Evolutionary conservation across 92 coral and sea anemone genomes (phyloP).

Genomic region (Siderastrea siderea): DNA sequence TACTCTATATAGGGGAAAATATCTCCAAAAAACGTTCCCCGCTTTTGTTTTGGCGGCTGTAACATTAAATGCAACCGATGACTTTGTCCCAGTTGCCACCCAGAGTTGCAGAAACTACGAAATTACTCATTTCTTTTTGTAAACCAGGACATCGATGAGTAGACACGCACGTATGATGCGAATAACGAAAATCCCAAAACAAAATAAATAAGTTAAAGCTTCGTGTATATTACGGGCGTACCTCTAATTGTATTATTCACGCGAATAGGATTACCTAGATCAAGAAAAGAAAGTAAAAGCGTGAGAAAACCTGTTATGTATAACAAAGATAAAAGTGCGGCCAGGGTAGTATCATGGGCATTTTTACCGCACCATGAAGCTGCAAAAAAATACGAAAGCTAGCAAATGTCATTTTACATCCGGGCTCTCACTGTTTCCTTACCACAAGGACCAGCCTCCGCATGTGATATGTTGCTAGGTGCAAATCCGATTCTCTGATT

Average conservation of each 20-base stretch:
- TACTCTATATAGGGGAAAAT: too few relatives aligned
- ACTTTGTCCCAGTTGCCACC: too few relatives aligned
- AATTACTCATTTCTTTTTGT: too few relatives aligned
- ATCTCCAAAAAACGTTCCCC: too few relatives aligned
- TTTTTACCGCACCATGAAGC: too few relatives aligned
- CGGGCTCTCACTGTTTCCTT: slow-evolving; percentile 7
- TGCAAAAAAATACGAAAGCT: too few relatives aligned
- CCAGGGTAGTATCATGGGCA: not conserved
- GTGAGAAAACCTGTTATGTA: not conserved
- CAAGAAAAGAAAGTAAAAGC: not conserved
- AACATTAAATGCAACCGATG: too few relatives aligned
- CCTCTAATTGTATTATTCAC: slow-evolving; percentile 89
- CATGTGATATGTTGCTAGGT: slow-evolving; percentile 90
- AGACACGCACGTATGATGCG: not conserved
- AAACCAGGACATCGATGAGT: not conserved
- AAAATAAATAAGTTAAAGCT: not conserved
- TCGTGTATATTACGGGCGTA: not conserved
- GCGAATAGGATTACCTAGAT: slow-evolving; percentile 85
- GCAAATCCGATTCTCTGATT: slow-evolving; percentile 95
- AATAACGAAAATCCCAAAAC: not conserved
- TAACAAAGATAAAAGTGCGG: not conserved
- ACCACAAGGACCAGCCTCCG: slow-evolving; percentile 94
- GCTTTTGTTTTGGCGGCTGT: too few relatives aligned
- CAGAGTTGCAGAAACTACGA: too few relatives aligned
- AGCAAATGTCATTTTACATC: too few relatives aligned